Conservation (phyloP, 1,140 invertebrate species). For the Philopotamus ludificatus region DNA sequence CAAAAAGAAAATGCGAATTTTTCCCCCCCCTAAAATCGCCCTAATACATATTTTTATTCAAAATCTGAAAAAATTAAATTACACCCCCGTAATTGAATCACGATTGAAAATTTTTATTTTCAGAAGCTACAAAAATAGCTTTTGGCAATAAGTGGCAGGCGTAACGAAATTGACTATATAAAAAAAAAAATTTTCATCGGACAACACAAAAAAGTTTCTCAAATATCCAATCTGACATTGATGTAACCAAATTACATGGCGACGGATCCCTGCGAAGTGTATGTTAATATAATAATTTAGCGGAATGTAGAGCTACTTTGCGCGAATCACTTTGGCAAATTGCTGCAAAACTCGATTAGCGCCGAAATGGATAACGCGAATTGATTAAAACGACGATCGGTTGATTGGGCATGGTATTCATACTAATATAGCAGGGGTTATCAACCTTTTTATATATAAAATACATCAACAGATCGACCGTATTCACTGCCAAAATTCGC, state of each 20-base stretch:
- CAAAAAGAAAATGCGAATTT: too few relatives aligned
- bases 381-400: too few relatives aligned
- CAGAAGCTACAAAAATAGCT: too few relatives aligned
- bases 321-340: conserved; percentile 12
- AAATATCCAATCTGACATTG: not conserved
- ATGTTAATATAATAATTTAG: conserved; percentile 16
- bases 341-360: conserved; percentile 16
- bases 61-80: too few relatives aligned
- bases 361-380: conserved; percentile 17
- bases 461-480: not conserved
- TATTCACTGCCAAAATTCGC: not conserved
- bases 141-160: not conserved
- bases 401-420: not conserved
- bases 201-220: not conserved
- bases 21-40: too few relatives aligned
- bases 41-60: too few relatives aligned
- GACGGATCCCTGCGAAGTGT: not conserved
- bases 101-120: too few relatives aligned
- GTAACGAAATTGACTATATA: too few relatives aligned
- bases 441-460: not conserved
- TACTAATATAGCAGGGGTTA: not conserved
- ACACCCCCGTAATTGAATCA: too few relatives aligned
- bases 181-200: too few relatives aligned
- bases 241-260: not conserved
- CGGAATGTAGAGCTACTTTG: conserved; percentile 10